Conservation (phyloP, 2,888 invertebrate species). For the Oxycera nigricornis region DNA sequence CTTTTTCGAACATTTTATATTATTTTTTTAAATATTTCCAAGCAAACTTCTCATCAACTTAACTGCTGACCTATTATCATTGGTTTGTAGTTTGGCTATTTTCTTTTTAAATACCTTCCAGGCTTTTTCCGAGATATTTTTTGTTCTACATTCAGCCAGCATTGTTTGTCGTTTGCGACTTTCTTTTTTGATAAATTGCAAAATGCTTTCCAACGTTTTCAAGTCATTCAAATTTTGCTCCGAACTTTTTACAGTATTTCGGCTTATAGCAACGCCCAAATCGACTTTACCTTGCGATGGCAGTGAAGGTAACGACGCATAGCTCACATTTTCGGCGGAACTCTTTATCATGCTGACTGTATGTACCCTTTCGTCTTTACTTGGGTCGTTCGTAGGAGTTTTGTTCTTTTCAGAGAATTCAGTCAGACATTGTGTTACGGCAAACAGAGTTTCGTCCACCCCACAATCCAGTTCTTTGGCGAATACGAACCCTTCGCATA, state of each 20-base stretch:
- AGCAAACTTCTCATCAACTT: constrained; percentile 51
- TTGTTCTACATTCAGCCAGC: constrained; percentile 51
- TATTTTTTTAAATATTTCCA: not conserved
- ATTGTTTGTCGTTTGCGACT: constrained; percentile 51
- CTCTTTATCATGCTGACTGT: not conserved
- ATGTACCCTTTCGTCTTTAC: not conserved
- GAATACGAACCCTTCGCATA: constrained; percentile 48
- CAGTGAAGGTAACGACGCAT: not conserved
- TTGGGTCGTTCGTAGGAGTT: not conserved
- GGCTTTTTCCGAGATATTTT: constrained; percentile 53
- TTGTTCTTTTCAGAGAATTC: not conserved
- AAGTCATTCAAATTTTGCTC: constrained; percentile 50
- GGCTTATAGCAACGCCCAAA: constrained; percentile 44
- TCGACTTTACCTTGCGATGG: constrained; percentile 43
- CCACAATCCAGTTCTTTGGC: constrained; percentile 49
- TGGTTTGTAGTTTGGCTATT: constrained; percentile 51
- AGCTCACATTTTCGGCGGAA: not conserved
- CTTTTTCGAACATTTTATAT: too few relatives aligned
- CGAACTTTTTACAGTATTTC: constrained; percentile 41
- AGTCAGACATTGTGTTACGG: not conserved
- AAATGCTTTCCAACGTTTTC: constrained; percentile 52
- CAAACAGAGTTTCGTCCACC: not conserved
- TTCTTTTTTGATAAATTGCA: constrained; percentile 54
- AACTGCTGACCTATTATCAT: constrained; percentile 51
- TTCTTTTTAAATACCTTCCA: constrained; percentile 57